Evolutionary conservation across 2,797 vertebrate genomes (phyloP).

Genomic region (Hephaestus fuliginosus): DNA sequence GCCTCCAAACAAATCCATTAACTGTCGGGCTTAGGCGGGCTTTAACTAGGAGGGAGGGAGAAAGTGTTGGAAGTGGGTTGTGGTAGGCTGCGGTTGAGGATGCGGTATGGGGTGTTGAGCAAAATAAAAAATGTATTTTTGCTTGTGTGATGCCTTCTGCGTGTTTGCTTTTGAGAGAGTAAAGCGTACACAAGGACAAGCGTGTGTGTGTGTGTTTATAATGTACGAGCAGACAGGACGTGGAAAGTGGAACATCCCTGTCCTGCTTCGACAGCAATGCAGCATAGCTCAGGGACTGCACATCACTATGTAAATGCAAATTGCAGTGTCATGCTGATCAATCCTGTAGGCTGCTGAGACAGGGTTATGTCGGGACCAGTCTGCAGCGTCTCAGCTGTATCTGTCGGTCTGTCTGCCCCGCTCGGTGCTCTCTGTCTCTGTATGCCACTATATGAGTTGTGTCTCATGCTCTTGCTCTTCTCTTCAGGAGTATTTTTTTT

Average conservation of each 20-base stretch:
- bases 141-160: constrained; percentile 24
- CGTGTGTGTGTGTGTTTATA: constrained; percentile 15
- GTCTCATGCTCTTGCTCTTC: constrained; percentile 1
- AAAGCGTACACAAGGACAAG: not conserved
- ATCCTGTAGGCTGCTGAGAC: constrained; percentile 73
- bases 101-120: not conserved
- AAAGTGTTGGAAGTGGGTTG: constrained; percentile 34
- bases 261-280: constrained; percentile 63
- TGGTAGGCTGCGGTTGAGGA: constrained; percentile 31
- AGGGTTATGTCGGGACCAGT: constrained; percentile 67
- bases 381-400: constrained; percentile 50
- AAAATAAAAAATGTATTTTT: constrained; percentile 26
- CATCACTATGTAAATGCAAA: constrained; percentile 74
- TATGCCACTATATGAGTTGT: not conserved
- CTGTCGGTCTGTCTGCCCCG: constrained; percentile 20
- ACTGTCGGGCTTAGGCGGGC: not conserved
- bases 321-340: constrained; percentile 81
- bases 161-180: constrained; percentile 14
- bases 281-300: constrained; percentile 56
- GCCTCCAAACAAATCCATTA: constrained; percentile 51
- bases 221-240: constrained; percentile 38
- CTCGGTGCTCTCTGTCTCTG: constrained; percentile 16
- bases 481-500: constrained; percentile 7
- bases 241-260: constrained; percentile 47
- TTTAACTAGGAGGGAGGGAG: constrained; percentile 35